Percentiles rank a stretch among this genome's conserved stretches.
Evolutionary conservation across 2,113 vertebrate species (phyloP).

Genomic region (Brevimyrus niger): DNA sequence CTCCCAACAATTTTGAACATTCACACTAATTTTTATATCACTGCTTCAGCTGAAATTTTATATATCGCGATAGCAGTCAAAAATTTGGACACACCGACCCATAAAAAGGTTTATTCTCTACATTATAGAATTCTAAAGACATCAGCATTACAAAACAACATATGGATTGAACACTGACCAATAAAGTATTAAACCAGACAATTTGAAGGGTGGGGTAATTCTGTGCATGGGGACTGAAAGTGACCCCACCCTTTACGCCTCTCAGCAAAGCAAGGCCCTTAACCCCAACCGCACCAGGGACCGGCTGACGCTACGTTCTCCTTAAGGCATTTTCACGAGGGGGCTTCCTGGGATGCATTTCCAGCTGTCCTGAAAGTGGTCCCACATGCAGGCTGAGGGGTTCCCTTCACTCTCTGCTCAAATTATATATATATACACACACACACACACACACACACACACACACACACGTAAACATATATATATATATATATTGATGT

Average conservation of each 20-base stretch:
- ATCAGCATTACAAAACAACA: not conserved
- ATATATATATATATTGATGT: not conserved
- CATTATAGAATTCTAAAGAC: not conserved
- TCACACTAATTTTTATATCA: not conserved
- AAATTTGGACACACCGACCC: not conserved
- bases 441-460: too few relatives aligned
- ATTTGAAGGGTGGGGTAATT: not conserved
- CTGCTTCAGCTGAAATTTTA: not conserved
- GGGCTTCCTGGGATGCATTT: not conserved
- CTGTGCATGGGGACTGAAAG: not conserved
- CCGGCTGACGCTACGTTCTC: not conserved
- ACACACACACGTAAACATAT: too few relatives aligned
- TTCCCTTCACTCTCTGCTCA: not conserved
- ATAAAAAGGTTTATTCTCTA: not conserved
- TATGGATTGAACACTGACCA: not conserved
- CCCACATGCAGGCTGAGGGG: not conserved
- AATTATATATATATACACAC: not conserved
- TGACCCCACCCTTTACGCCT: not conserved
- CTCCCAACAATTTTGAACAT: not conserved
- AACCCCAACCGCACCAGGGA: not conserved
- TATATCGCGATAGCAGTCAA: not conserved
- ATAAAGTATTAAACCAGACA: not conserved
- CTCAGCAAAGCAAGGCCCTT: not conserved
- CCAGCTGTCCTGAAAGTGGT: not conserved
- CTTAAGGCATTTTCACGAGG: not conserved